These are phyloP conservation scores for Platerodrilus igneus DNA, from an alignment of 2,888 invertebrate species.

Conservation along the genomic window DNA sequence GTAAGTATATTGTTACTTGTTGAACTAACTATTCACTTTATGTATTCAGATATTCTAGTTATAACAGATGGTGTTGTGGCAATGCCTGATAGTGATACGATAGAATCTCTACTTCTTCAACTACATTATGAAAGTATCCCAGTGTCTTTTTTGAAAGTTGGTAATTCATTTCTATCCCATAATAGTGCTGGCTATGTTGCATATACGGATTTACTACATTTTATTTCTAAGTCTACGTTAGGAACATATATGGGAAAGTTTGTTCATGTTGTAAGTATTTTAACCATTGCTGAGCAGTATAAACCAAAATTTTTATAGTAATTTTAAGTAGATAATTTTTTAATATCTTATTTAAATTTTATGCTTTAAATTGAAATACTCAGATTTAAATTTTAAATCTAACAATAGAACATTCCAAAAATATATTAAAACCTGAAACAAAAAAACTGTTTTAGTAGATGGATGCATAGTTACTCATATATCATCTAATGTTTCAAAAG, in stretches of 20 bases:
- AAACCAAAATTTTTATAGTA: too few relatives aligned
- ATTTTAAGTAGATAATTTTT: too few relatives aligned
- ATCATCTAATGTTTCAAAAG: too few relatives aligned
- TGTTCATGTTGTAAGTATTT: conserved; percentile 48
- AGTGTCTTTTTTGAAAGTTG: conserved; percentile 71
- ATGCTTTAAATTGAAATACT: too few relatives aligned
- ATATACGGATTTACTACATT: conserved; percentile 69
- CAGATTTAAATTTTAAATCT: too few relatives aligned
- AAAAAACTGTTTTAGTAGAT: too few relatives aligned
- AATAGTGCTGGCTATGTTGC: conserved; percentile 65
- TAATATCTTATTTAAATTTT: too few relatives aligned
- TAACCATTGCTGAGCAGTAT: too few relatives aligned
- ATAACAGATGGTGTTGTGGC: conserved; percentile 71
- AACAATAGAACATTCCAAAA: too few relatives aligned
- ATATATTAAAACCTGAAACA: too few relatives aligned
- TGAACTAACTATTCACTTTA: conserved; percentile 5
- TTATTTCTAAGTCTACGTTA: conserved; percentile 69
- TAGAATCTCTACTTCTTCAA: conserved; percentile 68
- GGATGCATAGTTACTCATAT: too few relatives aligned
- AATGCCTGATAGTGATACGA: conserved; percentile 65
- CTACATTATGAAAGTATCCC: conserved; percentile 67
- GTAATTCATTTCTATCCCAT: conserved; percentile 61
- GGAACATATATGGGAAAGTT: conserved; percentile 62
- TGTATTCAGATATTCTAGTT: conserved; percentile 59
- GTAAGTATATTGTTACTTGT: conserved; percentile 51